These are phyloP conservation scores for Pseudopleuronectes americanus DNA, from an alignment of 2,797 vertebrate species.

Conservation along the genomic window DNA sequence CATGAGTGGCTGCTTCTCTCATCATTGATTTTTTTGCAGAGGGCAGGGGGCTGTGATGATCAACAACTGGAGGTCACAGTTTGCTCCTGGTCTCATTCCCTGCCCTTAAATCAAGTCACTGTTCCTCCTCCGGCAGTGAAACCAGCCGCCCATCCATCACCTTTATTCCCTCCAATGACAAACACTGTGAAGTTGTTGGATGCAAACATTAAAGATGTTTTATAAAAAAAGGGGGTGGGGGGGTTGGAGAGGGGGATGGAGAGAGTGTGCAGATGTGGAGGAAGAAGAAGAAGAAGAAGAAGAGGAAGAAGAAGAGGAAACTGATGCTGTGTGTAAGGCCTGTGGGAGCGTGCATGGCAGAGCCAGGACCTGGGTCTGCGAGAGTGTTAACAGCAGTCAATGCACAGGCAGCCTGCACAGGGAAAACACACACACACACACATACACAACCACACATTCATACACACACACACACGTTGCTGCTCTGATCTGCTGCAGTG, in stretches of 20 bases:
- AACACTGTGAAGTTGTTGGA: slow-evolving; percentile 25
- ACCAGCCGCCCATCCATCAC: slow-evolving; percentile 42
- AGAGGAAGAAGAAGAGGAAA: not conserved
- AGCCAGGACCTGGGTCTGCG: slow-evolving; percentile 39
- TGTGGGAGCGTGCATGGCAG: slow-evolving; percentile 33
- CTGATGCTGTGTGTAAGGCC: not conserved
- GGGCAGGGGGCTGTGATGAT: not conserved
- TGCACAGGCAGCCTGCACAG: slow-evolving; percentile 65
- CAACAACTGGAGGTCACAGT: slow-evolving; percentile 64
- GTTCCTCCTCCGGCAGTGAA: slow-evolving; percentile 25
- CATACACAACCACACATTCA: slow-evolving; percentile 50
- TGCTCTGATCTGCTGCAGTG: slow-evolving; percentile 78
- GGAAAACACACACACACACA: slow-evolving; percentile 42
- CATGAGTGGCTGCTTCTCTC: not conserved
- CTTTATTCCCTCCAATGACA: slow-evolving; percentile 9
- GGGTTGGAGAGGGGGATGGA: too few relatives aligned
- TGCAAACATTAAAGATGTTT: slow-evolving; percentile 9
- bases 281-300: not conserved
- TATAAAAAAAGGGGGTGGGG: not conserved
- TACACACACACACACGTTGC: slow-evolving; percentile 53
- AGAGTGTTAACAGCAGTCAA: slow-evolving; percentile 67
- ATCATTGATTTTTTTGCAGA: not conserved
- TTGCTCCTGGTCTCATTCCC: slow-evolving; percentile 43
- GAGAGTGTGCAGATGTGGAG: too few relatives aligned
- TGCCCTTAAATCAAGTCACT: slow-evolving; percentile 57